phyloP scores from a whole-genome alignment of 1,140 invertebrate species.

The Epicauta chinensis region DNA sequence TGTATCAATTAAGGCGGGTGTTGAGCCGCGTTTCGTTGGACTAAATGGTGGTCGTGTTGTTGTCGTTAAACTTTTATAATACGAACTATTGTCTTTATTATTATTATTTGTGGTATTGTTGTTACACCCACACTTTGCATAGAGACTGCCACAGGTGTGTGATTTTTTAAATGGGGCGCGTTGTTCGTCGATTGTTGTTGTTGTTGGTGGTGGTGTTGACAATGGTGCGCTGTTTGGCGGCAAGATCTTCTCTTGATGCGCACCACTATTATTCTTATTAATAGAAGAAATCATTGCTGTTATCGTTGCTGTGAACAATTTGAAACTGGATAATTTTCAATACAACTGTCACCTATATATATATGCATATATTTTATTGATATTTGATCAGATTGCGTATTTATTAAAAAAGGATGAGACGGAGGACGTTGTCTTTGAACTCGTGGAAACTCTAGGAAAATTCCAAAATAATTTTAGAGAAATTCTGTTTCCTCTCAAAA shows the following conservation, averaged over 20 bases:
- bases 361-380: slow-evolving; percentile 26
- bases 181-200: slow-evolving; percentile 1
- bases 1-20: slow-evolving; percentile 14
- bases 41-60: background rate
- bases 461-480: no score
- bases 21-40: slow-evolving; percentile 1
- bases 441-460: no score
- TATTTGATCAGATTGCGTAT: no score
- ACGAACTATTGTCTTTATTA: background rate
- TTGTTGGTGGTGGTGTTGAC: background rate
- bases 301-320: slow-evolving; percentile 29
- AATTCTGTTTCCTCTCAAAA: no score
- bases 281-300: background rate
- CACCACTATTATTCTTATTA: slow-evolving; percentile 8
- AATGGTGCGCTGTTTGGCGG: slow-evolving; percentile 5
- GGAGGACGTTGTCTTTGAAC: no score
- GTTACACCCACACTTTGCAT: slow-evolving; percentile 38
- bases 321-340: slow-evolving; percentile 18
- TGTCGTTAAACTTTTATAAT: no score
- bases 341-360: slow-evolving; percentile 20
- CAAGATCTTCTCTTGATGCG: slow-evolving; percentile 15
- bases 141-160: slow-evolving; percentile 42
- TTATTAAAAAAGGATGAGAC: no score
- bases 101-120: slow-evolving; percentile 14
- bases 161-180: slow-evolving; percentile 31